Evolutionary conservation across 2,797 vertebrate genomes (phyloP), one percentile per base, ranked within the genome.

Genomic region (Rhinichthys osculus): DNA sequence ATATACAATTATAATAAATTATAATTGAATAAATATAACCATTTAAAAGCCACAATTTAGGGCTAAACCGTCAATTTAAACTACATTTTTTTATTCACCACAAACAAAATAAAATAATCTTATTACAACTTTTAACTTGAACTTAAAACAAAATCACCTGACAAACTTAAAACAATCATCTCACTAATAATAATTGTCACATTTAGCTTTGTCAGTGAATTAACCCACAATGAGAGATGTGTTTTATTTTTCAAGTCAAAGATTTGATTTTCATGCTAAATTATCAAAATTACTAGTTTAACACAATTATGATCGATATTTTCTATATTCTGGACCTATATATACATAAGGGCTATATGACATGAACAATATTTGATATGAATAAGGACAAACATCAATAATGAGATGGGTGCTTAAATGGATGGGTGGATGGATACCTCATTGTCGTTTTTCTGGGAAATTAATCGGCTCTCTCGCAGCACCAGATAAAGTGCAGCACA

Each of bases 401-500:
- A 66, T 67, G 66, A 83, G 35, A 76, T 38, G 67, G 73, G 2
- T 16, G n/a, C 17, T 21, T 50, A 83, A 23, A 83, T 13, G 30
- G 67, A 21, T 16, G 21, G 42, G 13, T 40, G 8, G 14, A 33
- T n/a, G 44, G 67, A 74, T 95, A 99, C 98, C 98, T 99, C 98
- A 17, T 96, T 99, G 76, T 99, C 98, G 57, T 94, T 97, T 93
- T 99, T 99, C 93, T 99, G 97, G 4, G 98, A 97, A 57, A 96
- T 95, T 89, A 99, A 96, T n/a, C 98, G 94, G 89, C 95, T 98
- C 88, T 99, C 98, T 87, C 97, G 94, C 86, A 98, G 35, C 78
- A 99, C 97, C 92, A 99, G 97, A 96, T 97, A 99, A 59, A 99
- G 93, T 71, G 97, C 98, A 50, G 97, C 96, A 62, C 97, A 95